phyloP scores from a whole-genome alignment of 1,140 invertebrate species.

The Zaprionus africanus region DNA sequence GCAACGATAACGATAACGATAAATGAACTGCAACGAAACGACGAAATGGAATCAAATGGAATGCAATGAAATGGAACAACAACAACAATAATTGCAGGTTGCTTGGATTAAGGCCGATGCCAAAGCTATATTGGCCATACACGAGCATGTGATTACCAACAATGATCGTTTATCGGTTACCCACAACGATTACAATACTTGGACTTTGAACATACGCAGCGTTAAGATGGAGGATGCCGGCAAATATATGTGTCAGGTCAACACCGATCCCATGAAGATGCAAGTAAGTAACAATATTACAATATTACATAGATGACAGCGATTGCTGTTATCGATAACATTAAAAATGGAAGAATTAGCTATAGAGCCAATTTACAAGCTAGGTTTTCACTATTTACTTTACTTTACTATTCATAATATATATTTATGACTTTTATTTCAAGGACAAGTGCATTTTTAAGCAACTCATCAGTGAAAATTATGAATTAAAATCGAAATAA shows the following conservation, averaged over 20 bases:
- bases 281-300: slow-evolving; percentile 87
- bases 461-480: no score
- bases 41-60: slow-evolving; percentile 16
- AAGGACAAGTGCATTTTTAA: no score
- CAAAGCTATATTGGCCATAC: slow-evolving; percentile 95
- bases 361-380: no score
- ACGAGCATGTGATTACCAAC: slow-evolving; percentile 96
- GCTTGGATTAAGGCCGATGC: slow-evolving; percentile 97
- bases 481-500: no score
- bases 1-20: slow-evolving; percentile 34
- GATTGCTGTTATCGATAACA: neutral
- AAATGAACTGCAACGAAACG: slow-evolving; percentile 38
- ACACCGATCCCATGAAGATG: slow-evolving; percentile 96
- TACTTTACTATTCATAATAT: no score
- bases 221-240: slow-evolving; percentile 94
- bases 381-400: no score
- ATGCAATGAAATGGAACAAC: slow-evolving; percentile 5
- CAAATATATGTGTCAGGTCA: slow-evolving; percentile 96
- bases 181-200: slow-evolving; percentile 94
- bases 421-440: no score
- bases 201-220: slow-evolving; percentile 93
- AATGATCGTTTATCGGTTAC: slow-evolving; percentile 93
- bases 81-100: slow-evolving; percentile 87
- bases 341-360: neutral
- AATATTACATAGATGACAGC: no score